Conservation (phyloP, 30 jellyfish, hydroid and myxozoan genomes). For the Turritopsis dohrnii region DNA sequence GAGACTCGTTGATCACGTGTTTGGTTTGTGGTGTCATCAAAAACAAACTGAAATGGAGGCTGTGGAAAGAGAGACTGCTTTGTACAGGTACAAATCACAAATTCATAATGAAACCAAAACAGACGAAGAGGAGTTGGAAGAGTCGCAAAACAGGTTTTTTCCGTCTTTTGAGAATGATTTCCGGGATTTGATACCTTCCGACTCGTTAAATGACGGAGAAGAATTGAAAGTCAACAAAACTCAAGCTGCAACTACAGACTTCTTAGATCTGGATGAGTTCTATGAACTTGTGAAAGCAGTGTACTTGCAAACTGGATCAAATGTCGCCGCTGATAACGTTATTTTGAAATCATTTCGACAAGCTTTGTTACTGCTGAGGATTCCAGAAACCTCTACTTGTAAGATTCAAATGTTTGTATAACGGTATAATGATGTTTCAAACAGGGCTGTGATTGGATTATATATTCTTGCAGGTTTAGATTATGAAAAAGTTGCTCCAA, state of each 20-base stretch:
- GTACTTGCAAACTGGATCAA: background rate
- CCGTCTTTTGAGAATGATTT: constrained; percentile 63
- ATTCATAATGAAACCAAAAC: constrained; percentile 52
- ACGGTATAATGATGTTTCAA: too few relatives aligned
- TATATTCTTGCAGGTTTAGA: constrained; percentile 16
- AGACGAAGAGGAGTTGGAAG: constrained; percentile 45
- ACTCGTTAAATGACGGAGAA: constrained; percentile 29
- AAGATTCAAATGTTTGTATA: background rate
- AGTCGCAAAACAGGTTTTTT: constrained; percentile 31
- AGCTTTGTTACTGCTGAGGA: background rate
- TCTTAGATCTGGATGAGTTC: background rate
- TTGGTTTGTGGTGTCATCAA: constrained; percentile 8
- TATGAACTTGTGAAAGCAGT: constrained; percentile 20
- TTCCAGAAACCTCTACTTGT: constrained; percentile 6
- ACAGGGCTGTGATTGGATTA: background rate
- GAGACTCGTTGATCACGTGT: constrained; percentile 1
- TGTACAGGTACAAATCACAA: constrained; percentile 50
- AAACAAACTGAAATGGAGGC: constrained; percentile 33
- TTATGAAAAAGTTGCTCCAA: background rate
- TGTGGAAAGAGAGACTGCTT: constrained; percentile 53
- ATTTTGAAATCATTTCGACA: background rate
- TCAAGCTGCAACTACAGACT: background rate
- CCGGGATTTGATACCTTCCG: constrained; percentile 51
- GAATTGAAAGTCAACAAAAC: background rate
- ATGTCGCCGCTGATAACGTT: background rate